Conservation (phyloP, 2,888 invertebrate species). For the Lomographa bimaculata region DNA sequence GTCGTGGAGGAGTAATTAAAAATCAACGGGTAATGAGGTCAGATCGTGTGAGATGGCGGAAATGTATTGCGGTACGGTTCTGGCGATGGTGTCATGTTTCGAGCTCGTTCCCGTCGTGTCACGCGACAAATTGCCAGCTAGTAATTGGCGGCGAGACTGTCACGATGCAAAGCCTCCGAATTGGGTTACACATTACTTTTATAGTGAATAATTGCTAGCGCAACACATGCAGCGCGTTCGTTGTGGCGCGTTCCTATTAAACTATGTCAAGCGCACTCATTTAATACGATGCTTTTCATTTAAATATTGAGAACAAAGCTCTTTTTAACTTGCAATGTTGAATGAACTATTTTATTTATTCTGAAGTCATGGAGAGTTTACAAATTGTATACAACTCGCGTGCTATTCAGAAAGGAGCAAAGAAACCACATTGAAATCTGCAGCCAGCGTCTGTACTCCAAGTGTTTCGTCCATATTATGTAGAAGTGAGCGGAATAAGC, state of each 20-base stretch:
- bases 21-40: constrained; percentile 27
- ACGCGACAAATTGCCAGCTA: constrained; percentile 56
- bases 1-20: constrained; percentile 25
- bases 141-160: constrained; percentile 55
- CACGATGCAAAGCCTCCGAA: constrained; percentile 43
- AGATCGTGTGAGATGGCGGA: constrained; percentile 13
- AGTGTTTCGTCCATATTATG: constrained; percentile 65
- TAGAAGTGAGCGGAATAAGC: constrained; percentile 65
- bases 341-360: not conserved
- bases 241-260: constrained; percentile 18
- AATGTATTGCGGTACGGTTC: constrained; percentile 9
- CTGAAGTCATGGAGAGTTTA: too few species aligned
- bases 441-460: constrained; percentile 57
- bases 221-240: constrained; percentile 21
- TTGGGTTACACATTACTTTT: constrained; percentile 45
- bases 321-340: not conserved
- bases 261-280: constrained; percentile 16
- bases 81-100: constrained; percentile 42
- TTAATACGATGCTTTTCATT: constrained; percentile 14
- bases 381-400: too few species aligned
- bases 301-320: constrained; percentile 1
- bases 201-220: constrained; percentile 45
- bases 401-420: too few species aligned
- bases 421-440: constrained; percentile 61
- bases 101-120: constrained; percentile 42